A percentile compares a stretch with the other conserved stretches of the same genome.
Conservation (phyloP, 2,797 vertebrate genomes). For the Philypnodon macrostomus region DNA sequence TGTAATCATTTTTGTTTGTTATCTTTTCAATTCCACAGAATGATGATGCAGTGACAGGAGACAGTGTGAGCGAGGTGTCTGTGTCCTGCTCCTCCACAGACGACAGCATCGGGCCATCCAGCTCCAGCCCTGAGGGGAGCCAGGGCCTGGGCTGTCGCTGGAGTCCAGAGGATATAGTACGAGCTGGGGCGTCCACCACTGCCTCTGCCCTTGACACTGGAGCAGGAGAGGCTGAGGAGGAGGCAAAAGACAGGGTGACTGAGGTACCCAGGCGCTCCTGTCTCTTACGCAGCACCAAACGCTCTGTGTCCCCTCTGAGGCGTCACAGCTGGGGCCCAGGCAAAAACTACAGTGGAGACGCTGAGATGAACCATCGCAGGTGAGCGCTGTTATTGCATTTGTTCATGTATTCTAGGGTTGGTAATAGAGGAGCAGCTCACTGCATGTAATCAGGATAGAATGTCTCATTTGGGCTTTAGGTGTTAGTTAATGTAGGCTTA, state of each 20-base stretch:
- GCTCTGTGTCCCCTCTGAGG: constrained; percentile 88
- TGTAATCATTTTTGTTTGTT: too few relatives aligned
- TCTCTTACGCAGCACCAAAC: constrained; percentile 73
- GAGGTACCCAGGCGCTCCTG: constrained; percentile 80
- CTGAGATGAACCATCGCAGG: constrained; percentile 93
- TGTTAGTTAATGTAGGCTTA: constrained; percentile 22
- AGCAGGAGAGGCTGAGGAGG: constrained; percentile 82
- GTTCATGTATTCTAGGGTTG: neutral
- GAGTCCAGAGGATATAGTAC: constrained; percentile 78
- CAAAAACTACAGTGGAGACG: constrained; percentile 82
- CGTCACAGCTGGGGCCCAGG: constrained; percentile 97
- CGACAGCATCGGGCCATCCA: constrained; percentile 73
- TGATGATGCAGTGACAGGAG: constrained; percentile 67
- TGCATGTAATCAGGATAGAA: neutral
- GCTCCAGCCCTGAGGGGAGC: constrained; percentile 68
- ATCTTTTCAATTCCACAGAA: constrained; percentile 39
- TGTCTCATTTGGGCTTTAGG: neutral
- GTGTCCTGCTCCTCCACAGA: constrained; percentile 87
- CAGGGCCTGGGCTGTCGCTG: constrained; percentile 66
- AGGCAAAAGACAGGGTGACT: constrained; percentile 87
- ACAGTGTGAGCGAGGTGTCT: constrained; percentile 77
- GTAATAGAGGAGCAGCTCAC: neutral
- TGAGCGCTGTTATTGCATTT: constrained; percentile 43
- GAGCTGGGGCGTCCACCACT: constrained; percentile 23
- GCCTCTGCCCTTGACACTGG: constrained; percentile 54